phyloP scores from a whole-genome alignment of 2,888 invertebrate genomes.

The Gisinianus flammeolus region DNA sequence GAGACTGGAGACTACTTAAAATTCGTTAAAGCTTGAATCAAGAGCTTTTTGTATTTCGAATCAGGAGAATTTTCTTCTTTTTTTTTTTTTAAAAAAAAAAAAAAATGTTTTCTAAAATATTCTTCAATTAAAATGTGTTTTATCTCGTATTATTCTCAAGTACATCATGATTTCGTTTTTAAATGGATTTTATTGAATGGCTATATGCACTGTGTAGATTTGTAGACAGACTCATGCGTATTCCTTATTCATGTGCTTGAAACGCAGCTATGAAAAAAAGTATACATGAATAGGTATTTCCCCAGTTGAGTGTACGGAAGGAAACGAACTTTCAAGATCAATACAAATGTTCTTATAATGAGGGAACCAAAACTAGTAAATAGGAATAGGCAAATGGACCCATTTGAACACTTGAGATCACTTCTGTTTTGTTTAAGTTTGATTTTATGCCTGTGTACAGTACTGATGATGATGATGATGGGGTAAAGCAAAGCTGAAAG shows the following conservation, averaged over 20 bases:
- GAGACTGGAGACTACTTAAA: too few species aligned
- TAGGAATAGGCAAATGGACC: conserved; percentile 6
- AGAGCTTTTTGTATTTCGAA: too few species aligned
- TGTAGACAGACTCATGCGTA: too few species aligned
- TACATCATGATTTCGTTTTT: neutral
- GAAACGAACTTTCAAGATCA: neutral
- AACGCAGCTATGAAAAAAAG: neutral
- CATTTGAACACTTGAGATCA: conserved; percentile 32
- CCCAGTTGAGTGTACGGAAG: too few species aligned
- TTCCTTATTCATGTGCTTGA: too few species aligned
- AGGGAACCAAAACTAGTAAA: neutral
- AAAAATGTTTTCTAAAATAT: neutral
- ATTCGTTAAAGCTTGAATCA: too few species aligned
- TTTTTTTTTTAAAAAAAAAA: too few species aligned
- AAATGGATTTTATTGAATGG: too few species aligned
- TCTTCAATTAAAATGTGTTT: neutral
- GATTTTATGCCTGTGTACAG: conserved; percentile 33
- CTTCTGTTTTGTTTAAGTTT: conserved; percentile 24
- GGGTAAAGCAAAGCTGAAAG: conserved; percentile 24
- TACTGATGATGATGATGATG: conserved; percentile 27
- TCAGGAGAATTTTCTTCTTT: too few species aligned
- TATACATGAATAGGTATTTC: too few species aligned
- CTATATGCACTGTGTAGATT: too few species aligned
- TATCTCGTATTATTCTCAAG: neutral
- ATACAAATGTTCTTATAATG: neutral